A percentile compares a stretch with the other conserved stretches of the same genome.
Conservation (phyloP, 2,797 vertebrate genomes). For the Peromyscus eremicus region DNA sequence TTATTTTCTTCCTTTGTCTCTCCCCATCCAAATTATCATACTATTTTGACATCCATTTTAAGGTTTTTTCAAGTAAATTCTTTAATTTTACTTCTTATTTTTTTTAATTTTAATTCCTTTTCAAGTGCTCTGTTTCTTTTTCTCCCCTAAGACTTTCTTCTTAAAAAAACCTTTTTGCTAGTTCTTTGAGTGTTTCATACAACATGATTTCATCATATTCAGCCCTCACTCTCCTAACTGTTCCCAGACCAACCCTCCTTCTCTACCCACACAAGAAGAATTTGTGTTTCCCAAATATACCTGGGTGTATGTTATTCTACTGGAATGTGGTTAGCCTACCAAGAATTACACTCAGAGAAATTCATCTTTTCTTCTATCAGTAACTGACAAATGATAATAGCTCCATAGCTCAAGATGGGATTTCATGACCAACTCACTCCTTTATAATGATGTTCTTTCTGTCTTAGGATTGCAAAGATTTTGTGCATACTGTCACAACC, state of each 20-base stretch:
- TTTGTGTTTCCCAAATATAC: not conserved
- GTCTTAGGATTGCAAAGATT: not conserved
- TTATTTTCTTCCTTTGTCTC: not conserved
- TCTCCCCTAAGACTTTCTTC: not conserved
- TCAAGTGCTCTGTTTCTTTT: not conserved
- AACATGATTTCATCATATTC: not conserved
- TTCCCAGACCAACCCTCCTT: not conserved
- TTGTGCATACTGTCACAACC: not conserved
- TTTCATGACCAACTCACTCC: not conserved
- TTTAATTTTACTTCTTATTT: not conserved
- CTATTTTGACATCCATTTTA: not conserved
- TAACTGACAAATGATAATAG: not conserved
- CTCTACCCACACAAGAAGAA: not conserved
- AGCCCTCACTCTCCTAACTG: not conserved
- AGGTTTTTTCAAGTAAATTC: not conserved
- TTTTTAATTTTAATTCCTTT: not conserved
- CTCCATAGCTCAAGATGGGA: not conserved
- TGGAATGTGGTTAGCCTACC: not conserved
- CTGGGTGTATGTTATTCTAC: not conserved
- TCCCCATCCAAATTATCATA: not conserved
- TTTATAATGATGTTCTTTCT: not conserved
- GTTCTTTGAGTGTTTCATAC: not conserved
- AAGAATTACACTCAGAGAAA: not conserved
- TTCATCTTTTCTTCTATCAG: not conserved
- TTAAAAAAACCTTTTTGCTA: not conserved